phyloP scores from a whole-genome alignment of 2,888 invertebrate genomes.

The Cheilosia urbana region DNA sequence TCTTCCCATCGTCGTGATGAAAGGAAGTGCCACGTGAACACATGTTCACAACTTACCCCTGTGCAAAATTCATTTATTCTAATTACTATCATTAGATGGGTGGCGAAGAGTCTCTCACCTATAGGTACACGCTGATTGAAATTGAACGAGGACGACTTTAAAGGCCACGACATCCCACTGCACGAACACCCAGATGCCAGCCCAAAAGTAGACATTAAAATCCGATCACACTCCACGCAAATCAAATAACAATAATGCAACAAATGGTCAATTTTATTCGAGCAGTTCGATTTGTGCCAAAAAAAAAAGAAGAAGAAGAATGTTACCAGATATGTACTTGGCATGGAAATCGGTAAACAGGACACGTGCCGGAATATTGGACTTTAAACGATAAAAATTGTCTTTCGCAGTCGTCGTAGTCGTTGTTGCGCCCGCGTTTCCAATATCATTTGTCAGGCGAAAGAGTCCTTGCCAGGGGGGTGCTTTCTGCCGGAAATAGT shows the following conservation, averaged over 20 bases:
- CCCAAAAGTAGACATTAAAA: slow-evolving; percentile 43
- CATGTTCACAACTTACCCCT: slow-evolving; percentile 60
- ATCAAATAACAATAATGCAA: slow-evolving; percentile 71
- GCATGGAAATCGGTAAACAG: slow-evolving; percentile 51
- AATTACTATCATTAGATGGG: slow-evolving; percentile 68
- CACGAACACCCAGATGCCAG: not conserved
- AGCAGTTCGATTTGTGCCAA: slow-evolving; percentile 14
- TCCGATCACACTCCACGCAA: slow-evolving; percentile 54
- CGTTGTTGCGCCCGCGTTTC: not conserved
- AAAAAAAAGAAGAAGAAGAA: not conserved
- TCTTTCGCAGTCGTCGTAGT: slow-evolving; percentile 36
- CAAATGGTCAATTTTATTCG: slow-evolving; percentile 70
- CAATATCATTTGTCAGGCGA: slow-evolving; percentile 59
- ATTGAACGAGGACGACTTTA: slow-evolving; percentile 31
- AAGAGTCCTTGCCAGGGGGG: not conserved
- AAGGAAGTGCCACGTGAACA: slow-evolving; percentile 64
- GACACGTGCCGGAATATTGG: slow-evolving; percentile 70
- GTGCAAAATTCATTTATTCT: slow-evolving; percentile 67
- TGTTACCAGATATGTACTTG: slow-evolving; percentile 31
- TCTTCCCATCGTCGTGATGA: not conserved
- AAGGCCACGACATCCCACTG: not conserved
- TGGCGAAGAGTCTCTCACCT: not conserved
- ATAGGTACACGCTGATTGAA: slow-evolving; percentile 47
- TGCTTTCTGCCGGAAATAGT: slow-evolving; percentile 47
- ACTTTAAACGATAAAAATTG: slow-evolving; percentile 75